A percentile compares a stretch with the other conserved stretches of the same genome.
phyloP scores from a whole-genome alignment of 1,140 invertebrate genomes.

The Lysiphlebus fabarum region DNA sequence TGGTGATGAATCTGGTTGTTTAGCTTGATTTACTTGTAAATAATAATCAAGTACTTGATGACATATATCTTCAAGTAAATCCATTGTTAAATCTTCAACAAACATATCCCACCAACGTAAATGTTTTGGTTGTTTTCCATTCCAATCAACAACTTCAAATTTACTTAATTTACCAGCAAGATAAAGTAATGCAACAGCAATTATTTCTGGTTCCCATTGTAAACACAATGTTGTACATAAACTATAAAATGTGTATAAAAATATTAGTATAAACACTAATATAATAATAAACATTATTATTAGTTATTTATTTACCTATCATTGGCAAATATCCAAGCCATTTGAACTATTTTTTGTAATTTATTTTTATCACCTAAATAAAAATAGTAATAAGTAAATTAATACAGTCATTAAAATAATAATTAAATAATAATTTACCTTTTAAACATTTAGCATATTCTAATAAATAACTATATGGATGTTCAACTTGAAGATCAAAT shows the following conservation, averaged over 20 bases:
- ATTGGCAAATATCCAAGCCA: slow-evolving; percentile 99
- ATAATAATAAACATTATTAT: too few species aligned
- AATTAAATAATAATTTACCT: slow-evolving; percentile 24
- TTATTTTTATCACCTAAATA: slow-evolving; percentile 80
- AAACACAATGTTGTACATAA: slow-evolving; percentile 93
- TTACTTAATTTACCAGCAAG: slow-evolving; percentile 92
- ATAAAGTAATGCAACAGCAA: slow-evolving; percentile 94
- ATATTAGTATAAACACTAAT: slow-evolving; percentile 32
- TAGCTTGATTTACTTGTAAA: slow-evolving; percentile 62
- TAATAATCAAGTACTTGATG: slow-evolving; percentile 92
- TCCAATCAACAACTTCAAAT: slow-evolving; percentile 93
- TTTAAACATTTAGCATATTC: slow-evolving; percentile 97
- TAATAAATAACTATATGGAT: slow-evolving; percentile 92
- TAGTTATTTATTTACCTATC: slow-evolving; percentile 86
- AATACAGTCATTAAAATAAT: slow-evolving; percentile 9
- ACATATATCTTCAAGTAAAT: slow-evolving; percentile 94
- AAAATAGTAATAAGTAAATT: slow-evolving; percentile 5
- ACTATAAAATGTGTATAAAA: slow-evolving; percentile 57
- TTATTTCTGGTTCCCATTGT: slow-evolving; percentile 99
- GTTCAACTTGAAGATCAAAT: slow-evolving; percentile 97
- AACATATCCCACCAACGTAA: slow-evolving; percentile 97
- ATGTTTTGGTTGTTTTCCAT: slow-evolving; percentile 75
- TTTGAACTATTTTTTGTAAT: slow-evolving; percentile 95
- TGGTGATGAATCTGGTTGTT: slow-evolving; percentile 63
- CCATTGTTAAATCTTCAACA: slow-evolving; percentile 90